These are phyloP conservation scores for Casuarius casuarius DNA, from an alignment of 2,113 vertebrate species.

Conservation along the genomic window DNA sequence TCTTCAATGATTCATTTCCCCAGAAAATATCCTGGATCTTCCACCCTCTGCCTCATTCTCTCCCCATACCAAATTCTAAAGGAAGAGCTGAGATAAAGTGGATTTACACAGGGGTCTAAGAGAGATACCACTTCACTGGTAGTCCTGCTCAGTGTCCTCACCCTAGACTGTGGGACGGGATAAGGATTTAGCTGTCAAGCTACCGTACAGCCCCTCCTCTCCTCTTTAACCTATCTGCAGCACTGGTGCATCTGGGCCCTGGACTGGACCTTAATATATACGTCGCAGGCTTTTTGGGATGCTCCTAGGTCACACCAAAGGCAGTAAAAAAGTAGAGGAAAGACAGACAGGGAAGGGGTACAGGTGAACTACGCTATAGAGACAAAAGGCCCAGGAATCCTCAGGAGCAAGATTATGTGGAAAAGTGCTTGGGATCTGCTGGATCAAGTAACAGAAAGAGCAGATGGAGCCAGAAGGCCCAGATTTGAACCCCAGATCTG, in stretches of 20 bases:
- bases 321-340: neutral
- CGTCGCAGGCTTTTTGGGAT: neutral
- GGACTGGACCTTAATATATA: neutral
- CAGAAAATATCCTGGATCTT: neutral
- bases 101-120: neutral
- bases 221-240: neutral
- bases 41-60: neutral
- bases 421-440: neutral
- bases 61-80: neutral
- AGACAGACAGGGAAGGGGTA: neutral
- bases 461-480: neutral
- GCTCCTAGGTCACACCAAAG: neutral
- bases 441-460: neutral
- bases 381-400: neutral
- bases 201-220: neutral
- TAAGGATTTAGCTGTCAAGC: neutral
- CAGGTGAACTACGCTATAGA: neutral
- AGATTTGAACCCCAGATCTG: neutral
- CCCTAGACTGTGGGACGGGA: neutral
- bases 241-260: neutral
- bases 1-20: neutral
- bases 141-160: neutral
- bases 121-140: neutral
- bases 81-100: neutral
- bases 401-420: neutral